A percentile compares a stretch with the other conserved stretches of the same genome.
Conservation (phyloP, 2,113 vertebrate genomes). For the Boleophthalmus pectinirostris region DNA sequence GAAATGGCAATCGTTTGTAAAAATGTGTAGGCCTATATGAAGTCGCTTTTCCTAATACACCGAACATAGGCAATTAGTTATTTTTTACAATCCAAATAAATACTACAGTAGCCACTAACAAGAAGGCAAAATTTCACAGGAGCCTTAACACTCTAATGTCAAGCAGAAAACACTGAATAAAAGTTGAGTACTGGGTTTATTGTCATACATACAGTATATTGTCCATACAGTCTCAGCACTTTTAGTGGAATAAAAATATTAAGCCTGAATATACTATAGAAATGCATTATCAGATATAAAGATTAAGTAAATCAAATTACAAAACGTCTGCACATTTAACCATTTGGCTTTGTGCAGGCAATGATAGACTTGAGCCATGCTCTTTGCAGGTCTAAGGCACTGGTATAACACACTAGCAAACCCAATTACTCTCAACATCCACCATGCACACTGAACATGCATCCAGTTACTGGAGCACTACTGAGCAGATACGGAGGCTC, state of each 20-base stretch:
- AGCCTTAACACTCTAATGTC: not conserved
- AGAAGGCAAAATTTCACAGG: not conserved
- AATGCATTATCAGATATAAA: conserved; percentile 62
- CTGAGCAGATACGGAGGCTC: conserved; percentile 70
- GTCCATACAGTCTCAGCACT: conserved; percentile 64
- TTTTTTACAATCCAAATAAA: not conserved
- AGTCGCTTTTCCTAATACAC: not conserved
- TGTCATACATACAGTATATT: conserved; percentile 62
- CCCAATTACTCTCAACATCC: conserved; percentile 39
- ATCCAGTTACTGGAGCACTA: conserved; percentile 62
- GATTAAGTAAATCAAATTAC: conserved; percentile 37
- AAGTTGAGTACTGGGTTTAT: conserved; percentile 70
- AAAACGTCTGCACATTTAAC: conserved; percentile 47
- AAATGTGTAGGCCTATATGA: not conserved
- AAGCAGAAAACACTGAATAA: not conserved
- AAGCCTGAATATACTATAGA: conserved; percentile 36
- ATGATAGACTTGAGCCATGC: conserved; percentile 43
- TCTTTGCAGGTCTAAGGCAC: conserved; percentile 79
- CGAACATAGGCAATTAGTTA: not conserved
- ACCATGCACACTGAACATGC: conserved; percentile 38
- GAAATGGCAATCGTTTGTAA: not conserved
- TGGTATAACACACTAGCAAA: conserved; percentile 62
- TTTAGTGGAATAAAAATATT: conserved; percentile 63
- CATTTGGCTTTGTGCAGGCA: conserved; percentile 45
- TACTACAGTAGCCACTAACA: not conserved